Evolutionary conservation across 1,140 invertebrate species (phyloP), one percentile per base, ranked within the genome.

Genomic region (Cephus cinctus): DNA sequence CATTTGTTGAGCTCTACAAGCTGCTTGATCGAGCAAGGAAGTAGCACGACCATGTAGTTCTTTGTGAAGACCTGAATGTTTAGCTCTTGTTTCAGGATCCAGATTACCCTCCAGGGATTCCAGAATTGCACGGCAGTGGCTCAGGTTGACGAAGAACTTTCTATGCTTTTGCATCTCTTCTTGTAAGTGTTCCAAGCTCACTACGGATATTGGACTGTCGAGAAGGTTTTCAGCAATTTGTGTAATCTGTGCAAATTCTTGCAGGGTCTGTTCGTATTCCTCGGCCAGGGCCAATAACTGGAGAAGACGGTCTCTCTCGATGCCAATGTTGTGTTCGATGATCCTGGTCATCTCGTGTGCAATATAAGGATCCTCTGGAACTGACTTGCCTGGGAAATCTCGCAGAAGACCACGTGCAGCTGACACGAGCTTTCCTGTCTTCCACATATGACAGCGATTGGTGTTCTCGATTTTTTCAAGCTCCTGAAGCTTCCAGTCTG

Each of bases 131-230:
- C 86, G 80, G 57, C 90, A 93, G 48, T 92, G 89, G 59, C 89
- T 92, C 6, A 94, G 69, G 58, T 91, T 92, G 0, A 90, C 86
- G 62, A 94, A 93, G 73, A 93, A 92, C 61, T 90, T 91, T 31
- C 89, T 80, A 63, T 92, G 89, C 61, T 90, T 93, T 55, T 92
- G 88, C 72, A 93, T 89, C 75, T 92, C 90, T 59, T 92, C 88
- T 58, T 89, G 87, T 6, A 93, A 71, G 58, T 91, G 86, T 56
- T 87, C 83, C 43, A 90, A 74, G 54, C 85, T 84, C 27, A 78
- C 82, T 1, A 90, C 88, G 2, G 83, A 81, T 20, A 92, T 84
- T 12, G 86, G 85, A 57, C 83, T 85, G 32, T 88, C 85, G 2
- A 92, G 75, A 19, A 92, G 67, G 35, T 84, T 83, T 67, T 92